Evolutionary conservation across 2,797 vertebrate species (phyloP).

Genomic region (Galaxias olidus): DNA sequence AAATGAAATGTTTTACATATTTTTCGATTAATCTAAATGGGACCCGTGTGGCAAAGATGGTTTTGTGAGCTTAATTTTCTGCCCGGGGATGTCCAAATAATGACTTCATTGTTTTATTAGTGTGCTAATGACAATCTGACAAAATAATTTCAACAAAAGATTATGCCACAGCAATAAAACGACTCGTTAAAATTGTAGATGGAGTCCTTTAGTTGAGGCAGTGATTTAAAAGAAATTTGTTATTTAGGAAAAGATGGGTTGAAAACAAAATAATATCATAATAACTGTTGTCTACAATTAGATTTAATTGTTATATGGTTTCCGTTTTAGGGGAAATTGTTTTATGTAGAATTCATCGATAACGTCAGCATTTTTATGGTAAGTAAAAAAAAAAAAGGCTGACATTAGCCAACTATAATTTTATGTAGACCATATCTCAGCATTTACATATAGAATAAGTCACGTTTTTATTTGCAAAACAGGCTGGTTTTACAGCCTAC

Average conservation of each 20-base stretch:
- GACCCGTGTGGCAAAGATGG: slow-evolving; percentile 83
- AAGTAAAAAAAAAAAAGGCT: no score
- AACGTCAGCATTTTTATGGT: no score
- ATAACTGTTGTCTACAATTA: no score
- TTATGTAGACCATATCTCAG: no score
- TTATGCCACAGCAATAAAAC: slow-evolving; percentile 74
- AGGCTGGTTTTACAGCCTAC: no score
- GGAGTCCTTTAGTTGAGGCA: slow-evolving; percentile 42
- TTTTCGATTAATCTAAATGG: slow-evolving; percentile 96
- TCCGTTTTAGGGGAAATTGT: no score
- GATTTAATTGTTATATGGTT: no score
- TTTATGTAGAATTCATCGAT: no score
- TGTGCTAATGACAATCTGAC: slow-evolving; percentile 85
- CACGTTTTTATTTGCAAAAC: no score
- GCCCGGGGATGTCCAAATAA: slow-evolving; percentile 80
- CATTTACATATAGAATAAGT: no score
- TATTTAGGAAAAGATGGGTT: slow-evolving; percentile 56
- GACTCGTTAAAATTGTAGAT: slow-evolving; percentile 66
- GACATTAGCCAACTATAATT: no score
- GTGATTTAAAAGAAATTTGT: slow-evolving; percentile 59
- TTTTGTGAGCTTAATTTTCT: slow-evolving; percentile 87
- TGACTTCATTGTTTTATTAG: slow-evolving; percentile 93
- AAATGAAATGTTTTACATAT: slow-evolving; percentile 88
- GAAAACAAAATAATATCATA: slow-evolving; percentile 22
- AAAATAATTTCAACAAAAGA: slow-evolving; percentile 80